These are phyloP conservation scores for Sesamia inferens DNA, from an alignment of 2,888 invertebrate species.

Conservation along the genomic window DNA sequence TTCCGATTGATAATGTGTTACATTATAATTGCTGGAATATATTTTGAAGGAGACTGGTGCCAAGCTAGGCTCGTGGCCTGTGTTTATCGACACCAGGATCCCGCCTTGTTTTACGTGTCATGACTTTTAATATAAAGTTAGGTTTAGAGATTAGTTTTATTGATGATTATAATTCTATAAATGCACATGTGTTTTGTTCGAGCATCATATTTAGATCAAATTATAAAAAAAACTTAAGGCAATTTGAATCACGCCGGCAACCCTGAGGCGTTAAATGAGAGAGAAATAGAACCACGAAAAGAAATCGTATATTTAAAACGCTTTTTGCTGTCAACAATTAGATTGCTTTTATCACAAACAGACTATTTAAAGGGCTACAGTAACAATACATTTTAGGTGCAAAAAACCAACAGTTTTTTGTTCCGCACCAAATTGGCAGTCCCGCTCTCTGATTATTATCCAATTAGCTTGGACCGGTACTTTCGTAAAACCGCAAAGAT, in stretches of 20 bases:
- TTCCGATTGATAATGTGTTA: too few relatives aligned
- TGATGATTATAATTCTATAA: background rate
- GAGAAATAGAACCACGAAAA: slow-evolving; percentile 5
- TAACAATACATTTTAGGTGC: slow-evolving; percentile 25
- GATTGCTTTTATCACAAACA: slow-evolving; percentile 15
- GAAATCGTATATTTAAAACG: slow-evolving; percentile 1
- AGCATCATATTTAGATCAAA: background rate
- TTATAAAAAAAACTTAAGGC: background rate
- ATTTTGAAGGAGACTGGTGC: too few relatives aligned
- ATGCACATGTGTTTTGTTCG: background rate
- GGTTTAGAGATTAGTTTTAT: background rate
- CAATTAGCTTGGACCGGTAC: slow-evolving; percentile 40
- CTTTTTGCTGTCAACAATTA: slow-evolving; percentile 22
- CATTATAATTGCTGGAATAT: too few relatives aligned
- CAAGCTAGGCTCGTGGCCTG: too few relatives aligned
- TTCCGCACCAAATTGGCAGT: slow-evolving; percentile 38
- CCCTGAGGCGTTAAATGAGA: background rate
- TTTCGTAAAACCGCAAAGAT: slow-evolving; percentile 60
- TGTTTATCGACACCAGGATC: too few relatives aligned
- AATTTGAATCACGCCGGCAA: background rate
- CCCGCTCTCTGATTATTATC: slow-evolving; percentile 36
- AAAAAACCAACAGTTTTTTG: slow-evolving; percentile 21
- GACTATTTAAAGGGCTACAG: background rate
- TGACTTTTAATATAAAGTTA: background rate
- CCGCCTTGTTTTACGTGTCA: background rate